phyloP scores from a whole-genome alignment of 2,888 invertebrate species.

The Dasysyrphus albostriatus region DNA sequence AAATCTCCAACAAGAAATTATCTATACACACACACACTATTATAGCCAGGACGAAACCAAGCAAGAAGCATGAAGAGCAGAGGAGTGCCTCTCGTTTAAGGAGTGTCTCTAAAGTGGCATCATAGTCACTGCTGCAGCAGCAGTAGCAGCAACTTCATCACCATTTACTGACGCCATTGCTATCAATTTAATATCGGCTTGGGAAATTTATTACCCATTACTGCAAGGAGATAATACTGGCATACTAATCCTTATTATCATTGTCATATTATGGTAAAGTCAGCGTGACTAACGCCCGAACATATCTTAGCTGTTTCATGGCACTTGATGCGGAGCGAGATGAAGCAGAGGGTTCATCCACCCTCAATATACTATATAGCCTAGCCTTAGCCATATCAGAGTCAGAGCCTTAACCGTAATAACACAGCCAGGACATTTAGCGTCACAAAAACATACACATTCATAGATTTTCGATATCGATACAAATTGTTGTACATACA shows the following conservation, averaged over 20 bases:
- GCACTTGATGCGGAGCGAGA: constrained; percentile 6
- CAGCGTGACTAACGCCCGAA: constrained; percentile 58
- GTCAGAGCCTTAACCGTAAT: neutral
- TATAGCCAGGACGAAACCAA: neutral
- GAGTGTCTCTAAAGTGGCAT: constrained; percentile 8
- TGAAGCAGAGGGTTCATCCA: constrained; percentile 37
- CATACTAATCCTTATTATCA: constrained; percentile 74
- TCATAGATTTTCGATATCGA: constrained; percentile 26
- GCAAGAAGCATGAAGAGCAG: neutral
- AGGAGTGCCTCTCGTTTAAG: constrained; percentile 8
- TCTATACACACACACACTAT: constrained; percentile 9
- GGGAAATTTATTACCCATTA: constrained; percentile 72
- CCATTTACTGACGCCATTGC: constrained; percentile 47
- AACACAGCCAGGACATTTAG: constrained; percentile 3
- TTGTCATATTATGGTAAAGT: constrained; percentile 58
- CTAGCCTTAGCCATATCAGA: neutral
- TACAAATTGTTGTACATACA: neutral
- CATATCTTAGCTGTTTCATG: constrained; percentile 59
- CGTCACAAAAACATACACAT: neutral
- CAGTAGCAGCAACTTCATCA: constrained; percentile 19
- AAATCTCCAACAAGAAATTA: constrained; percentile 48
- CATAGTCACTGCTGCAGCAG: neutral
- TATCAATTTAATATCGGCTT: constrained; percentile 72
- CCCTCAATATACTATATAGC: constrained; percentile 9
- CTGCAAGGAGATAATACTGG: constrained; percentile 68